Percentiles rank a stretch among this genome's conserved stretches.
Conservation (phyloP, 2,113 vertebrate species). For the Trematocara nigrifrons region DNA sequence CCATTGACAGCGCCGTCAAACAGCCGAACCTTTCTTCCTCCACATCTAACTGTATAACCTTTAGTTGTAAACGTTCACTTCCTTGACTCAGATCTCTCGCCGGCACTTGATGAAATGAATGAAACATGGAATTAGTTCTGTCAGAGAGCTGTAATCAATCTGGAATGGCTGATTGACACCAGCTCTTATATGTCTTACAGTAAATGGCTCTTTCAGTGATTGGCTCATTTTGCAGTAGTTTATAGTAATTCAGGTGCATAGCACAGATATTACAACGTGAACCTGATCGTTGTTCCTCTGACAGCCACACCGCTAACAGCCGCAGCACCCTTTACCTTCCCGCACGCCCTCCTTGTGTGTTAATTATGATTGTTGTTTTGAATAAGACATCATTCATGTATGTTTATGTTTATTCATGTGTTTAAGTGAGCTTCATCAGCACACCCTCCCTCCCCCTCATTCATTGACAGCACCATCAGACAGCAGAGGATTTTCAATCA, state of each 20-base stretch:
- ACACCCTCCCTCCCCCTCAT: neutral
- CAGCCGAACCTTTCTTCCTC: neutral
- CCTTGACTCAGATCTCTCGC: neutral
- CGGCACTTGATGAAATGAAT: neutral
- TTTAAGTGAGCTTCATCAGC: neutral
- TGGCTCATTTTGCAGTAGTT: neutral
- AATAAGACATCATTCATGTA: neutral
- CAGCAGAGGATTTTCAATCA: neutral
- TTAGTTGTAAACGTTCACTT: neutral
- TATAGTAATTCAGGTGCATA: neutral
- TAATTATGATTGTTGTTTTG: neutral
- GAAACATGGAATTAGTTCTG: neutral
- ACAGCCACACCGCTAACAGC: neutral
- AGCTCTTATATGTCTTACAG: neutral
- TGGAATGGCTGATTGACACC: neutral
- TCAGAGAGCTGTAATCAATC: neutral
- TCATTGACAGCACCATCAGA: neutral
- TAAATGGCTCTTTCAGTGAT: neutral
- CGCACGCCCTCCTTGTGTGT: fast-evolving
- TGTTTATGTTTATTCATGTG: neutral
- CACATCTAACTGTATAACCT: neutral
- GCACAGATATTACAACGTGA: neutral
- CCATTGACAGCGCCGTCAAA: neutral
- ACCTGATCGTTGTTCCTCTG: neutral
- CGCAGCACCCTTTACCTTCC: neutral